Evolutionary conservation across 2,888 invertebrate genomes (phyloP).

Genomic region (Lycaena phlaeas): DNA sequence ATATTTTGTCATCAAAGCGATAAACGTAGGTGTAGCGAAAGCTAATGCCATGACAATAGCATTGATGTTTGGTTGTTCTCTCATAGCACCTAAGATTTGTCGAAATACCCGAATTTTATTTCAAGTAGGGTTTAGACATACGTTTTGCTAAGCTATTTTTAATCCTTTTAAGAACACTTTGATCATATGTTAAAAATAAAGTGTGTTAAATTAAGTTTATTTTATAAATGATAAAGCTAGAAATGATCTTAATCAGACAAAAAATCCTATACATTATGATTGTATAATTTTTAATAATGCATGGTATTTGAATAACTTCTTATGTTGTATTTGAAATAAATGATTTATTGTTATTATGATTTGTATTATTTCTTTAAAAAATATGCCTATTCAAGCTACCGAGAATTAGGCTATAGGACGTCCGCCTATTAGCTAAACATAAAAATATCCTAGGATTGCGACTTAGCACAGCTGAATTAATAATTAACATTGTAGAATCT

Average conservation of each 20-base stretch:
- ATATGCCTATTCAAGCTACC: too few relatives aligned
- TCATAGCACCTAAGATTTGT: constrained; percentile 16
- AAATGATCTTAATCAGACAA: constrained; percentile 16
- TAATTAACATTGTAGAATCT: too few relatives aligned
- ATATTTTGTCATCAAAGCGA: constrained; percentile 13
- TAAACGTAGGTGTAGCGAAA: constrained; percentile 11
- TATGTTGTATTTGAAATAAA: constrained; percentile 24
- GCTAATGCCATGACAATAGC: constrained; percentile 13
- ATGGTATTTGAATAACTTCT: constrained; percentile 27
- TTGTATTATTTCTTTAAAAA: constrained; percentile 6
- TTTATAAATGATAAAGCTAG: constrained; percentile 12
- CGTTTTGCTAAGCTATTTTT: constrained; percentile 15
- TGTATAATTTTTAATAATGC: constrained; percentile 16
- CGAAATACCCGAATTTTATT: constrained; percentile 19
- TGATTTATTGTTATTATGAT: constrained; percentile 15
- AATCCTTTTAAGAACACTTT: constrained; percentile 16
- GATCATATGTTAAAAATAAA: constrained; percentile 21
- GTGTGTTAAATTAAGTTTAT: constrained; percentile 13
- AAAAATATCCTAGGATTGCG: too few relatives aligned
- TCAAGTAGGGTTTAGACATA: constrained; percentile 19
- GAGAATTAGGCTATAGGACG: too few relatives aligned
- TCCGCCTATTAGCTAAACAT: too few relatives aligned
- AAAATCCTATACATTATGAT: constrained; percentile 19
- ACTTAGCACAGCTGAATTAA: too few relatives aligned
- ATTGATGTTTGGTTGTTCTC: constrained; percentile 13